Percentiles rank a stretch among this genome's conserved stretches.
Evolutionary conservation across 2,113 vertebrate species (phyloP).

Genomic region (Notarius quadriscutis): DNA sequence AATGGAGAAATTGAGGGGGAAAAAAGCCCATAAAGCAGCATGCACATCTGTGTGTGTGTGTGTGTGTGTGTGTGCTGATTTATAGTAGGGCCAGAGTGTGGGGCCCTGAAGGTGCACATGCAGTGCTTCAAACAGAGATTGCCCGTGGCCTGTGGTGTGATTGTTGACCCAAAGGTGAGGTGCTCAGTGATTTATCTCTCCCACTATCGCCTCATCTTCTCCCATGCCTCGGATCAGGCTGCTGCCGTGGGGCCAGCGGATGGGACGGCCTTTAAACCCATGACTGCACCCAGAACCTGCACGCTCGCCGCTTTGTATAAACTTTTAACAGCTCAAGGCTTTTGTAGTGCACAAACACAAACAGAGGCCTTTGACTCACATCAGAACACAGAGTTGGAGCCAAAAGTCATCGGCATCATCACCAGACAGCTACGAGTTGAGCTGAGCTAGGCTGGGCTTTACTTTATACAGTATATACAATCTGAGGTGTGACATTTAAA

Average conservation of each 20-base stretch:
- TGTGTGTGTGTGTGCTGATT: slow-evolving; percentile 71
- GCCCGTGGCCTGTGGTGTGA: slow-evolving; percentile 77
- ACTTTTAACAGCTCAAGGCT: slow-evolving; percentile 27
- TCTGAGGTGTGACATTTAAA: neutral
- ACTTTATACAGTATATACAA: neutral
- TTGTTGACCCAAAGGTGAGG: slow-evolving; percentile 79
- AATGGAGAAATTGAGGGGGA: neutral
- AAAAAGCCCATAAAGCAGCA: neutral
- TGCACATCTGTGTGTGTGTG: neutral
- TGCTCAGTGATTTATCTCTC: slow-evolving; percentile 79
- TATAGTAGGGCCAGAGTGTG: slow-evolving; percentile 78
- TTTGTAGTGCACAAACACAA: slow-evolving; percentile 23
- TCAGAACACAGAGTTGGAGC: neutral
- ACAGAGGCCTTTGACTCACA: slow-evolving; percentile 24
- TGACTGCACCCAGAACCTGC: slow-evolving; percentile 44
- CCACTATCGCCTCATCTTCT: slow-evolving; percentile 73
- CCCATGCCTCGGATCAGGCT: slow-evolving; percentile 53
- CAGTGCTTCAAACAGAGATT: slow-evolving; percentile 81
- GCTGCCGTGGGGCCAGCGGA: slow-evolving; percentile 12
- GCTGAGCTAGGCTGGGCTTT: neutral
- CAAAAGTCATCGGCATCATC: slow-evolving; percentile 6
- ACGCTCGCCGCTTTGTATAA: neutral
- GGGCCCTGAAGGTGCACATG: slow-evolving; percentile 76
- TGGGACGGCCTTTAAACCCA: slow-evolving; percentile 49
- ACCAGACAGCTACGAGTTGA: neutral